These are phyloP conservation scores for Anarrhichthys ocellatus DNA, from an alignment of 2,113 vertebrate genomes.

Conservation along the genomic window DNA sequence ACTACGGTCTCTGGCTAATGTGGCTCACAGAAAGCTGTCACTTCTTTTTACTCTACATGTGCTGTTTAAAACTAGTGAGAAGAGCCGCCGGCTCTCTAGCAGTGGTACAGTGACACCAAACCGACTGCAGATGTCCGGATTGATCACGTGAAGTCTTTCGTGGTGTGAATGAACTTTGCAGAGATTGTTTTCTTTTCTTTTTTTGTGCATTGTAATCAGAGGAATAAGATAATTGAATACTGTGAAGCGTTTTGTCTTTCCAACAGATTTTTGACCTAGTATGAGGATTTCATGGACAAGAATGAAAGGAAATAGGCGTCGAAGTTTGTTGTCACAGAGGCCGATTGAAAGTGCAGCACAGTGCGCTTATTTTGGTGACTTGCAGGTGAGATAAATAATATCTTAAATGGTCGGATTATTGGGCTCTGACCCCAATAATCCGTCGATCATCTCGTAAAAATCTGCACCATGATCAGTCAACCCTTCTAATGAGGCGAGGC, in stretches of 20 bases:
- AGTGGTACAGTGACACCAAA: not conserved
- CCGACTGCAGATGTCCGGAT: not conserved
- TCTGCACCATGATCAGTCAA: constrained; percentile 15
- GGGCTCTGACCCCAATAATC: not conserved
- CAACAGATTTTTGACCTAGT: too few species aligned
- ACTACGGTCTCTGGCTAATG: not conserved
- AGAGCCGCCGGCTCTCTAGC: not conserved
- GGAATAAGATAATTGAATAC: too few species aligned
- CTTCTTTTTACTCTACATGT: constrained; percentile 15
- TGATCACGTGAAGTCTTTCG: not conserved
- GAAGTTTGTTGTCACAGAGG: not conserved
- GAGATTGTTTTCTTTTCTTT: not conserved
- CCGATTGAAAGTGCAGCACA: not conserved
- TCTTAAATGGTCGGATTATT: not conserved
- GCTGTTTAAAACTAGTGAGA: not conserved
- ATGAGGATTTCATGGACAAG: too few species aligned
- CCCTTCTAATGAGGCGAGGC: constrained; percentile 22
- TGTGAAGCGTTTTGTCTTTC: too few species aligned
- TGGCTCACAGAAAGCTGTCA: not conserved
- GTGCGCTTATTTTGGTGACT: too few species aligned
- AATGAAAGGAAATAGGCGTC: too few species aligned
- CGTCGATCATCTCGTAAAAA: constrained; percentile 40
- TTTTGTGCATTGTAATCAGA: not conserved
- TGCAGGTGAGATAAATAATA: not conserved
- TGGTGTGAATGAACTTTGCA: not conserved